Percentiles rank a stretch among this genome's conserved stretches.
These are phyloP conservation scores for Thaumatotibia leucotreta DNA, from an alignment of 1,140 invertebrate genomes.

Conservation along the genomic window DNA sequence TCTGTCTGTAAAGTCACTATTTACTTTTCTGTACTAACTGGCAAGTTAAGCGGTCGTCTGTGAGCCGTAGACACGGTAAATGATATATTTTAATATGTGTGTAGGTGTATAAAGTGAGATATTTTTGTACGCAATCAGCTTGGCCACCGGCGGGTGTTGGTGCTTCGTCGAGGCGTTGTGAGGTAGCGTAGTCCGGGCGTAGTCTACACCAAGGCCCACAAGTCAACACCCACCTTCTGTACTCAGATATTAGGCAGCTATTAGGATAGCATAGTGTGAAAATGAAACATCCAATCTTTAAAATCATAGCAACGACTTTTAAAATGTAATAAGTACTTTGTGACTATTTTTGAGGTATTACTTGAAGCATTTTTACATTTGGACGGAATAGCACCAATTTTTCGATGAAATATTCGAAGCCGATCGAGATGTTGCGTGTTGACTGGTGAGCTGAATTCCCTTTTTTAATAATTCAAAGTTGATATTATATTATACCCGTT, in stretches of 20 bases:
- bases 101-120: slow-evolving; percentile 40
- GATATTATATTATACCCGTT: background rate
- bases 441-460: background rate
- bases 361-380: background rate
- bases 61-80: slow-evolving; percentile 8
- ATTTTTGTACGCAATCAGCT: slow-evolving; percentile 48
- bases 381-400: background rate
- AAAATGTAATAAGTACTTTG: background rate
- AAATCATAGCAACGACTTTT: background rate
- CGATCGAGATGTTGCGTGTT: background rate
- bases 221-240: background rate
- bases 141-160: slow-evolving; percentile 64
- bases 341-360: background rate
- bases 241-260: background rate
- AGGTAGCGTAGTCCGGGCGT: slow-evolving; percentile 6
- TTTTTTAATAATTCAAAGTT: slow-evolving; percentile 8
- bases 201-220: background rate
- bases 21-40: background rate
- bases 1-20: background rate
- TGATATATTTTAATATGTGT: slow-evolving; percentile 34
- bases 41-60: background rate
- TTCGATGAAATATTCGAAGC: background rate
- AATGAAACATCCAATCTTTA: background rate
- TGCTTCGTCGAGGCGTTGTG: slow-evolving; percentile 60
- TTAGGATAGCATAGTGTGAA: background rate